These are phyloP conservation scores for Calephelis virginiensis DNA, from an alignment of 1,140 invertebrate genomes.

Conservation along the genomic window DNA sequence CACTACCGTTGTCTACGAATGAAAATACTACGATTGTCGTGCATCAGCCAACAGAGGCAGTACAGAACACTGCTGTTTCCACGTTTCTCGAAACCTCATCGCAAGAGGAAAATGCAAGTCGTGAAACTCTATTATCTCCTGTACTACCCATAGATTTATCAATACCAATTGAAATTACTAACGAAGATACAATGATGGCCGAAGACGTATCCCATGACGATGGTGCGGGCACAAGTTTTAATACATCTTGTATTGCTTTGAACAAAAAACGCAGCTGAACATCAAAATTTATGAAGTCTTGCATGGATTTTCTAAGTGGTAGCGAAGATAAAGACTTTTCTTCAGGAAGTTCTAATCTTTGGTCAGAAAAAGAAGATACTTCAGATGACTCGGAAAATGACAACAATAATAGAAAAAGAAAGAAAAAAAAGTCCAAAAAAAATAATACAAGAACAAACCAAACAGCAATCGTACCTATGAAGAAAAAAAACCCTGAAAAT, in stretches of 20 bases:
- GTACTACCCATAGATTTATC: not conserved
- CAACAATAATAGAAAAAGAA: constrained; percentile 16
- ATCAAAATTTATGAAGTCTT: constrained; percentile 16
- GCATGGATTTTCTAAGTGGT: constrained; percentile 24
- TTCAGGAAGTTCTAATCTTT: constrained; percentile 24
- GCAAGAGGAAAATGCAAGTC: constrained; percentile 7
- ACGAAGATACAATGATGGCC: constrained; percentile 9
- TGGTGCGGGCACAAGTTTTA: constrained; percentile 7
- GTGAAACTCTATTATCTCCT: not conserved
- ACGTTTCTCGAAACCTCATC: constrained; percentile 5
- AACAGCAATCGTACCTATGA: constrained; percentile 8
- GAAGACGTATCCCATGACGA: constrained; percentile 4
- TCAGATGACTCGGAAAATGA: constrained; percentile 3
- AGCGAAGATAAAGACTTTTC: constrained; percentile 23
- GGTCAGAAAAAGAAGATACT: constrained; percentile 20
- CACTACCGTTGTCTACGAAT: not conserved
- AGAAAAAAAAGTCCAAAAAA: constrained; percentile 19
- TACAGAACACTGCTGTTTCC: not conserved
- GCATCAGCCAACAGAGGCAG: constrained; percentile 3
- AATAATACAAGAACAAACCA: constrained; percentile 20
- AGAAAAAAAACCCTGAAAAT: constrained; percentile 22
- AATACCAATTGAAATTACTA: constrained; percentile 8
- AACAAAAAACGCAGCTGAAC: constrained; percentile 5
- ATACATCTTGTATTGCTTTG: constrained; percentile 8
- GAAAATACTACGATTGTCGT: not conserved